Evolutionary conservation across 2,113 vertebrate genomes (phyloP), one percentile per base, ranked within the genome.

Genomic region (Nibea albiflora): DNA sequence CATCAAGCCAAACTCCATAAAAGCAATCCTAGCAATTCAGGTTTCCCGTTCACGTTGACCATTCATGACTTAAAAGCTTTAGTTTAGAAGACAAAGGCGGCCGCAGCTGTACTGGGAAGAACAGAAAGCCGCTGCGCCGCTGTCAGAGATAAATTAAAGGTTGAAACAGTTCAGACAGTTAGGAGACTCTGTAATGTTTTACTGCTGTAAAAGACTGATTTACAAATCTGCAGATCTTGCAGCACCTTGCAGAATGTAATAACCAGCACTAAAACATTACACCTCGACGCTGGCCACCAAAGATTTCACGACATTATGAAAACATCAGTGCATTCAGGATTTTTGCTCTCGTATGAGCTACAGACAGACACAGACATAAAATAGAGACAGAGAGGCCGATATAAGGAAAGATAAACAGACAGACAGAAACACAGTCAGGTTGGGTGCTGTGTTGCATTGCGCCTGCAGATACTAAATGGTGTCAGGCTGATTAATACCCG

Each of bases 401-500:
- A 19, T 16, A 24, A n/a, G 20, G 50, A 11, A 12, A 47, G 49
- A 24, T 16, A 19, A n/a, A 73, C 31, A 46, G n/a, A 50, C 28
- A 42, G 16, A 60, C 20, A 72, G 47, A 74, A 35, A 62, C 49
- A 28, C 76, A 77, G 52, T n/a, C 35, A 66, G 46, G 70, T 19
- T 49, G 54, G 31, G 70, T 56, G 71, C 56, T 35, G 62, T 35
- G 44, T 64, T 82, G 64, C 56, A 49, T 63, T 63, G 68, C n/a
- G 28, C 63, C 81, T 73, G 73, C 74, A 80, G 80, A 84, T 81
- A 77, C 70, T 68, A 54, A 73, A 75, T 52, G 46, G 67, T 85
- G 84, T 85, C 81, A 72, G 77, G 76, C 81, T 90, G 88, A 91
- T 91, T 88, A 89, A 90, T 90, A 77, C 57, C 72, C 2, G 28